phyloP scores from a whole-genome alignment of 2,888 invertebrate genomes.

The Hipparchia semele region DNA sequence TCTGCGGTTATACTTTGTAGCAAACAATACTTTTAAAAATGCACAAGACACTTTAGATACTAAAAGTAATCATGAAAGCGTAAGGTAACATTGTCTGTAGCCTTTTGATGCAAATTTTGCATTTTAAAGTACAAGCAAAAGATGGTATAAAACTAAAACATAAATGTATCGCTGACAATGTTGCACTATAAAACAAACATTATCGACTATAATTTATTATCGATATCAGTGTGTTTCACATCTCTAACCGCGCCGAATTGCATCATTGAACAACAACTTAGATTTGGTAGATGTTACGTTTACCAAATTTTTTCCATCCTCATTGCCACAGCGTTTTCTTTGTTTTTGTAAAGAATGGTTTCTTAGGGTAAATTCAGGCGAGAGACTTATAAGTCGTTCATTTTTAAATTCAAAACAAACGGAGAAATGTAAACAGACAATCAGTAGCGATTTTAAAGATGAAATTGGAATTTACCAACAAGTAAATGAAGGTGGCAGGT shows the following conservation, averaged over 20 bases:
- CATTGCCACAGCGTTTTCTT: conserved; percentile 58
- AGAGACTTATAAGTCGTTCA: conserved; percentile 47
- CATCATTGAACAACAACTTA: conserved; percentile 59
- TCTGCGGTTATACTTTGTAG: not conserved
- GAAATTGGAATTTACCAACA: conserved; percentile 63
- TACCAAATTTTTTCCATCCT: conserved; percentile 69
- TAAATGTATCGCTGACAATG: not conserved
- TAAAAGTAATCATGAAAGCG: not conserved
- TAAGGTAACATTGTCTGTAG: not conserved
- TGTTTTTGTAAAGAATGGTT: conserved; percentile 64
- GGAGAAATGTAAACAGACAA: conserved; percentile 79
- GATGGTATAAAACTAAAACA: not conserved
- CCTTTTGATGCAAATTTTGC: not conserved
- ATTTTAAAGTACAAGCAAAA: not conserved
- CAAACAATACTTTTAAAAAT: not conserved
- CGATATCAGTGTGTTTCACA: conserved; percentile 35
- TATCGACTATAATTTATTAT: not conserved
- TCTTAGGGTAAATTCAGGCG: not conserved
- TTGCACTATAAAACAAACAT: not conserved
- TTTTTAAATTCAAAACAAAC: conserved; percentile 74
- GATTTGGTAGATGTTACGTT: conserved; percentile 64
- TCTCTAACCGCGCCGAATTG: conserved; percentile 53
- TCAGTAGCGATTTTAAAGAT: conserved; percentile 78
- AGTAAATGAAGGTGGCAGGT: conserved; percentile 48
- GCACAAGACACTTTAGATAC: not conserved